Conservation (phyloP, 2,888 invertebrate species). For the Luffia ferchaultella region DNA sequence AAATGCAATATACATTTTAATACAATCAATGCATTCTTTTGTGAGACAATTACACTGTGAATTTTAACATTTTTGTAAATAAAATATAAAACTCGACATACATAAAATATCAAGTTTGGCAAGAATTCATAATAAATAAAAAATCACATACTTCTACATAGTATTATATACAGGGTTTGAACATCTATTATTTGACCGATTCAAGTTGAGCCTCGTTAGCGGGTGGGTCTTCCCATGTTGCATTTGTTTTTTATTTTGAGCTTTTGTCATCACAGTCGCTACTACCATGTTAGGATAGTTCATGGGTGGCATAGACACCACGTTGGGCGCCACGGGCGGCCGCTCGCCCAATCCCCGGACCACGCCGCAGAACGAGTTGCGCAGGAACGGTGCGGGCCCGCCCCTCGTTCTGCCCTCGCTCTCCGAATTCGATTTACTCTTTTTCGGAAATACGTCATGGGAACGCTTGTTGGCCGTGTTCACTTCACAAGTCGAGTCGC, state of each 20-base stretch:
- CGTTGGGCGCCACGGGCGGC: slow-evolving; percentile 45
- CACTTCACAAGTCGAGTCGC: slow-evolving; percentile 25
- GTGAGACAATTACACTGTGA: slow-evolving; percentile 25
- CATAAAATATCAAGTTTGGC: slow-evolving; percentile 65
- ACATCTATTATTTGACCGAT: slow-evolving; percentile 73
- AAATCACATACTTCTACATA: slow-evolving; percentile 73
- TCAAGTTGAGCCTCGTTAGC: slow-evolving; percentile 83
- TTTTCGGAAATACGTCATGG: slow-evolving; percentile 14
- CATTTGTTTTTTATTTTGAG: slow-evolving; percentile 80
- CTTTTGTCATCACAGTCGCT: slow-evolving; percentile 74
- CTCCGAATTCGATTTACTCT: slow-evolving; percentile 15
- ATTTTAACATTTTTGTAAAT: slow-evolving; percentile 54
- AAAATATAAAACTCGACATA: slow-evolving; percentile 64
- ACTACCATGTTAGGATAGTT: slow-evolving; percentile 68
- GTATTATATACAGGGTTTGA: slow-evolving; percentile 90
- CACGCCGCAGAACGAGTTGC: slow-evolving; percentile 28
- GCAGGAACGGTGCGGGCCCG: slow-evolving; percentile 20
- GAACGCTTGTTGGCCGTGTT: slow-evolving; percentile 8
- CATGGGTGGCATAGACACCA: slow-evolving; percentile 39
- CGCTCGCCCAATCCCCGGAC: slow-evolving; percentile 28
- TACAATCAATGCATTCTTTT: slow-evolving; percentile 29
- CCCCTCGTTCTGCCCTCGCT: slow-evolving; percentile 19
- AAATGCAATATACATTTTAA: background rate
- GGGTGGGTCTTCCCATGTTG: slow-evolving; percentile 95
- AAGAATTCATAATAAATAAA: slow-evolving; percentile 65